Percentiles rank a stretch among this genome's conserved stretches.
These are phyloP conservation scores for Bemisia tabaci DNA, from an alignment of 1,140 invertebrate genomes.

Conservation along the genomic window DNA sequence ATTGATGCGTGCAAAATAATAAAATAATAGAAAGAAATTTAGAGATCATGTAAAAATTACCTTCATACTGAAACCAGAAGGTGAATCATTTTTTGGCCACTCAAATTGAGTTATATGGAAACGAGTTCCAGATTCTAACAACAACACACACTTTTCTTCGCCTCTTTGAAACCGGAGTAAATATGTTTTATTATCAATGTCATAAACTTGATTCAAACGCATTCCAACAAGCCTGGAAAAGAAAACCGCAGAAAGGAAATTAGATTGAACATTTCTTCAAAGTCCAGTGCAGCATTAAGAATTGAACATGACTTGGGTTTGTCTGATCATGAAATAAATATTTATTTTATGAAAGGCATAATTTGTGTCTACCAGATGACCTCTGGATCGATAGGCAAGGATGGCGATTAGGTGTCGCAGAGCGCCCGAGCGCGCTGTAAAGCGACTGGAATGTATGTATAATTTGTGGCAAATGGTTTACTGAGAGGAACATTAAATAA, in stretches of 20 bases:
- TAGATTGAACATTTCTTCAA: constrained; percentile 16
- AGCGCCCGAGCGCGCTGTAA: no score
- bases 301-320: constrained; percentile 4
- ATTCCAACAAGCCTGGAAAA: constrained; percentile 66
- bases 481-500: no score
- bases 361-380: no score
- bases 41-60: no score
- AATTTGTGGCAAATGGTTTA: no score
- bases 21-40: no score
- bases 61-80: constrained; percentile 97
- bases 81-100: constrained; percentile 94
- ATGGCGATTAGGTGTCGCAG: no score
- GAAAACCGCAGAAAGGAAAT: constrained; percentile 19
- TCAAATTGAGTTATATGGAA: constrained; percentile 92
- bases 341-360: constrained; percentile 3
- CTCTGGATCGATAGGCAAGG: no score
- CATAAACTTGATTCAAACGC: constrained; percentile 94
- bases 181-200: constrained; percentile 94
- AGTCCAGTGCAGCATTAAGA: constrained; percentile 1
- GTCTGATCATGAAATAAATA: constrained; percentile 8
- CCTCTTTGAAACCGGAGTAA: constrained; percentile 72
- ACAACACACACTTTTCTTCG: constrained; percentile 70
- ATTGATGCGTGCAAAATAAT: no score
- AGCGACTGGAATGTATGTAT: not conserved
- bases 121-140: constrained; percentile 88